Conservation (phyloP, 2,888 invertebrate species). For the Cantharis flavilabris region DNA sequence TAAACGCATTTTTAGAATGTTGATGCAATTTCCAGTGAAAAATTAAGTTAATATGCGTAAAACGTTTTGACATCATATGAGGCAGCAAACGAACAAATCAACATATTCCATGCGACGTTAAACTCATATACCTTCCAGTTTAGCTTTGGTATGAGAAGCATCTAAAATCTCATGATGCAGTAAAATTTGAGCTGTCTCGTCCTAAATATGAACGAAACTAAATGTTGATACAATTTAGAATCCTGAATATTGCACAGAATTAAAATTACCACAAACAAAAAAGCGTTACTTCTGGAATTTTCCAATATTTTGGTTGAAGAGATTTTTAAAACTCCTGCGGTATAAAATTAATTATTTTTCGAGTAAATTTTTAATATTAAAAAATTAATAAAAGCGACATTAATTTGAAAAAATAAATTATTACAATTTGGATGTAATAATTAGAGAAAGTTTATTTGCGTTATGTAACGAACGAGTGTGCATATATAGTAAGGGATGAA, state of each 20-base stretch:
- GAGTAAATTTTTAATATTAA: too few species aligned
- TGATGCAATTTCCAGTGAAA: neutral
- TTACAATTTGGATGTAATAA: neutral
- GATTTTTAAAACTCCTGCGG: too few species aligned
- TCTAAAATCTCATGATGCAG: neutral
- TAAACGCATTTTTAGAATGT: neutral
- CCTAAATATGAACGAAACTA: neutral
- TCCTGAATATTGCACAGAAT: too few species aligned
- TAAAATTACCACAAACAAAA: too few species aligned
- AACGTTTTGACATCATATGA: neutral
- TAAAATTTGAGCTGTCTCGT: neutral
- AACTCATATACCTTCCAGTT: neutral
- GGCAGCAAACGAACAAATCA: neutral
- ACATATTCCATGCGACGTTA: neutral
- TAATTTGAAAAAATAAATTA: too few species aligned
- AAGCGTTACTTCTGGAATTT: neutral
- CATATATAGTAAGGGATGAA: neutral
- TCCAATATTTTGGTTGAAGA: neutral
- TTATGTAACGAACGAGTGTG: neutral
- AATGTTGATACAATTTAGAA: too few species aligned
- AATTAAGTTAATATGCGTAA: neutral
- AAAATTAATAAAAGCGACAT: too few species aligned
- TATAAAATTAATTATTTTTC: too few species aligned
- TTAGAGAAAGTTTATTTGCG: neutral
- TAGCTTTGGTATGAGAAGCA: neutral